Base-by-base conservation (phyloP, 1,140 invertebrate genomes). In the Diorhabda elongata region DNA sequence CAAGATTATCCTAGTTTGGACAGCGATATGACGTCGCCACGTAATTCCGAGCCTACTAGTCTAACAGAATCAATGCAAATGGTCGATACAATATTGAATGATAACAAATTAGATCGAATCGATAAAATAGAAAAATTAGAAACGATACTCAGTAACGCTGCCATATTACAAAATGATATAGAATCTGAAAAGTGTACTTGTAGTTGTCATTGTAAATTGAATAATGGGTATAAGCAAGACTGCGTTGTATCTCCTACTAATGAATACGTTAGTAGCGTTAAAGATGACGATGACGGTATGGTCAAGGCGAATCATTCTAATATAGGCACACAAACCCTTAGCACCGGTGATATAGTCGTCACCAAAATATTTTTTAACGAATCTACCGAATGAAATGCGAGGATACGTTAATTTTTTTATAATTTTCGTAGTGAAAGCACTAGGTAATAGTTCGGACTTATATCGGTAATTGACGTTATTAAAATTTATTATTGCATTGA, bases 281-380 rank as follows among this genome's bases (percentile, higher is more conserved):
- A 63, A 9, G 69, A 72, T 26, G 66, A 67, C 42, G 73, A 74
- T 26, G 42, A 62, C 9, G 61, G 47, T 4, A 8, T 61, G 2
- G 66, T 66, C 9, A 77, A 77, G 44, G 71, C 73, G 11, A 75
- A 76, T 61, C 71, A 76, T 61, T 44, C 42, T 59, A 83, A 88
- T 71, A 82, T 87, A 42, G 87, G 85, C 42, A 91, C 89, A 66
- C 94, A 96, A 81, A 96, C 94, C 2, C 82, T 95, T 9, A 95
- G 93, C 76, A 96, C 94, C n/a, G 94, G 94, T 63, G 94, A 96
- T 81, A 93, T 96, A 79, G 93, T 95, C 42, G 94, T 96, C 72
- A 96, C 93, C 60, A 93, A 92, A 83, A 92, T 96, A 74, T 93
- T 89, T 81, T 92, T 92, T 81, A 88, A 89, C 61, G 91, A 93